Evolutionary conservation across 2,797 vertebrate genomes (phyloP), one percentile per base, ranked within the genome.

Genomic region (Hydrolagus colliei): DNA sequence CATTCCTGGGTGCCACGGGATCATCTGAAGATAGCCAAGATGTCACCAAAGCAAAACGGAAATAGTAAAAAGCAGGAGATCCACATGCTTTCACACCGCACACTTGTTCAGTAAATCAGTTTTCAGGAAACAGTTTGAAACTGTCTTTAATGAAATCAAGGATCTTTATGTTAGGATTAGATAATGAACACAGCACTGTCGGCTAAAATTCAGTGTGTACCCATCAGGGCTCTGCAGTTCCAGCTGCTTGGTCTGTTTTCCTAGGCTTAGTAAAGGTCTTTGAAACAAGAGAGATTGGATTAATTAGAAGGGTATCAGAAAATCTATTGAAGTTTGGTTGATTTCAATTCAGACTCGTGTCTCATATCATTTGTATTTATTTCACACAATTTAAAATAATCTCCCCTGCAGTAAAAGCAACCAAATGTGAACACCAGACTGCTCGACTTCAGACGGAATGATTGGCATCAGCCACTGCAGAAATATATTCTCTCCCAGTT

Each of bases 51-150:
- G 61, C 41, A 82, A 82, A 35, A 82, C 18, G 32, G 63, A 62
- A 82, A 22, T 6, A 52, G 3, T 20, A 80, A 82, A 27, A 35
- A 68, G 62, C 18, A n/a, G 16, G 41, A 41, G 32, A 68, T 71
- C 52, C 27, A 84, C 79, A 84, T 84, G 79, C 79, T 82, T 82
- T 67, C 79, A 82, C 79, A 84, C 79, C 41, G 79, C 79, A 84
- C 79, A 52, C 41, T 67, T 84, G 27, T n/a, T 68, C 65, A 84
- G 32, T 52, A 77, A 61, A n/a, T 77, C 61, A 52, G 75, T 10
- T 77, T 77, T 59, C 9, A 52, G 41, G 41, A 52, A 5, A 41
- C 32, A 68, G 62, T 84, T 71, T 32, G 61, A 67, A 65, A 67
- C 41, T 67, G n/a, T 80, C n/a, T 41, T 9, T 63, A 84, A 71